Percentiles rank a stretch among this genome's conserved stretches.
These are phyloP conservation scores for Chauna torquata DNA, from an alignment of 2,113 vertebrate genomes.

Conservation along the genomic window DNA sequence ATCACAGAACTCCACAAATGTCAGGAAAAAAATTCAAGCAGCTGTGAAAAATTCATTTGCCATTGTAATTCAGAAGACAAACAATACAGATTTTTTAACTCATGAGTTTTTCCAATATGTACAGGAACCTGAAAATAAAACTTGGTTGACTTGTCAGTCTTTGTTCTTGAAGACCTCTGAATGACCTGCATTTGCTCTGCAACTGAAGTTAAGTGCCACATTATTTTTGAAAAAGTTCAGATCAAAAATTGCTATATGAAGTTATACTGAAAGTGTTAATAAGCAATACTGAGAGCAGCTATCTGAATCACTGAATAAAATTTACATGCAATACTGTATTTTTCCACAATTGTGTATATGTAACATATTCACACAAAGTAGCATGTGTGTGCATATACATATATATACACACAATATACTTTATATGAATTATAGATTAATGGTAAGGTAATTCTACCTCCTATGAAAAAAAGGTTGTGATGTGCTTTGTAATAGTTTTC, in stretches of 20 bases:
- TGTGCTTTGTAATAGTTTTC: conserved; percentile 78
- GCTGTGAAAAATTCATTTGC: background rate
- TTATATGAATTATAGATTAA: conserved; percentile 67
- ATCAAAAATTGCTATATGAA: background rate
- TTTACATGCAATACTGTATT: conserved; percentile 63
- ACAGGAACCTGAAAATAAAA: conserved; percentile 17
- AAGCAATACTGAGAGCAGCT: conserved; percentile 72
- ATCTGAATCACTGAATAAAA: conserved; percentile 63
- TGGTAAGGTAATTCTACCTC: conserved; percentile 76
- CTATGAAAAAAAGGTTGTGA: conserved; percentile 67
- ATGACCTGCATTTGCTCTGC: background rate
- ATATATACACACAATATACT: conserved; percentile 67
- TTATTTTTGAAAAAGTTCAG: background rate
- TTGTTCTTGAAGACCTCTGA: background rate
- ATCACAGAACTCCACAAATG: background rate
- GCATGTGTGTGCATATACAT: conserved; percentile 65
- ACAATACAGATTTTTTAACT: background rate
- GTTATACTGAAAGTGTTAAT: conserved; percentile 16
- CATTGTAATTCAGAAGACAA: background rate
- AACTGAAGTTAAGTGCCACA: background rate
- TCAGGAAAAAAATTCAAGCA: background rate
- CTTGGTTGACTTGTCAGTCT: background rate
- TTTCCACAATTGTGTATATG: conserved; percentile 60
- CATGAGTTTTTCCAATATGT: background rate
- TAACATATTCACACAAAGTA: conserved; percentile 65